Base-by-base conservation (phyloP, 1,140 invertebrate genomes). In the Propsilocerus akamusi region DNA sequence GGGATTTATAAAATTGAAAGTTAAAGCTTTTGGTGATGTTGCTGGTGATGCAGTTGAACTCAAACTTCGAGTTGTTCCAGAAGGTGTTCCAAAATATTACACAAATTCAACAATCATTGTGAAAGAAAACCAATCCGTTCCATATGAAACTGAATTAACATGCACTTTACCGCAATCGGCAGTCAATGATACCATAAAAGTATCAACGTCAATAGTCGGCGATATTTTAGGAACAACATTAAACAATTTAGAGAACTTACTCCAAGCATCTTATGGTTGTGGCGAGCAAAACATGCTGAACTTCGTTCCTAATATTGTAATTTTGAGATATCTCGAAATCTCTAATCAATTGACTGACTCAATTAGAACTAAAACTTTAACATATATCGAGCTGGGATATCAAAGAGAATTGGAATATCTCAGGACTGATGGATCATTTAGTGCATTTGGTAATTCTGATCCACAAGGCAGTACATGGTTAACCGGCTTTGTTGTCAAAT, bases 271-370 rank as follows among this genome's bases (percentile, higher is more conserved):
- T 1, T 86, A 80, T 55, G 90, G 88, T 2, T 96, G 92, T 66
- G 90, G 91, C 25, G 92, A 96, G 71, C 92, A 96, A 63, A 96
- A 95, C 60, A 90, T 96, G 83, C 66, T 93, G 0, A 87, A 89
- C 58, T 86, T 94, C 59, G 86, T 94, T 12, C 89, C 91, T 3
- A 90, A 90, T 62, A 85, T 95, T 58, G 81, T 25, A 0, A 30
- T 91, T 62, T 74, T 75, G 2, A 79, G 83, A 69, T 70, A 66
- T 48, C 83, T 83, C 41, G 74, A 73, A 59, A 70, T 20, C 17
- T 17, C 34, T 5, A 17, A 41, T 20, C 87, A 12, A 76, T 76
- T 58, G 76, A 86, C 60, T 72, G 74, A 28, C 77, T 80, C 53
- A 37, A 17, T 77, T 86, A 71, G 82, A 86, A 65, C 82, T 81